phyloP scores from a whole-genome alignment of 2,113 vertebrate genomes.

The Maccullochella peelii region DNA sequence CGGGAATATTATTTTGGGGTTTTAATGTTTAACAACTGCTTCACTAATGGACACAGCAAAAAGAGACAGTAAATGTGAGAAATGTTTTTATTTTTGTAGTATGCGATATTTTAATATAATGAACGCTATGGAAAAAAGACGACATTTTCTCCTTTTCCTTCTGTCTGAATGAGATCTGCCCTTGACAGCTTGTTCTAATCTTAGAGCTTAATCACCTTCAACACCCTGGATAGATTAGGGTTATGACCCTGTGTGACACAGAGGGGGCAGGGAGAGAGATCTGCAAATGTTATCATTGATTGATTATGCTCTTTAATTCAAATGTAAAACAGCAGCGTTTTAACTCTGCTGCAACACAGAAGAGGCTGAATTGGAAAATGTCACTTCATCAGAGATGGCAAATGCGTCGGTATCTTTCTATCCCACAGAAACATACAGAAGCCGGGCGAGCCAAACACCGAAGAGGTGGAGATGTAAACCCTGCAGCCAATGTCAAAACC shows the following conservation, averaged over 20 bases:
- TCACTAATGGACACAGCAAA: background rate
- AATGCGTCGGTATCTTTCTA: background rate
- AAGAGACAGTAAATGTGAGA: background rate
- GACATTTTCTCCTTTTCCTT: conserved; percentile 23
- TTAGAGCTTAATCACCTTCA: conserved; percentile 73
- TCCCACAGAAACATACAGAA: background rate
- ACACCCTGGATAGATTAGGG: conserved; percentile 80
- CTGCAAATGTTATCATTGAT: conserved; percentile 82
- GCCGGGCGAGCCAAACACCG: background rate
- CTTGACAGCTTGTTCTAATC: conserved; percentile 75
- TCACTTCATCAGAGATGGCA: conserved; percentile 16
- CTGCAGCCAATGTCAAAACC: conserved; percentile 81
- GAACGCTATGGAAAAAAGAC: background rate
- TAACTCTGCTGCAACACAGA: conserved; percentile 2
- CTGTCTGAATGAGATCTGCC: conserved; percentile 56
- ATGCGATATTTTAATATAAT: background rate
- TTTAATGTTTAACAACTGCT: background rate
- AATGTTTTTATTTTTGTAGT: background rate
- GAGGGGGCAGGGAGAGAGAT: conserved; percentile 64
- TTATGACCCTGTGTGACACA: conserved; percentile 75
- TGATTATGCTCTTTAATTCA: conserved; percentile 79
- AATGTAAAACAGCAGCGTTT: conserved; percentile 67
- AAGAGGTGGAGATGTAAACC: conserved; percentile 33
- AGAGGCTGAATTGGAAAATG: conserved; percentile 49
- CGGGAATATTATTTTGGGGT: background rate